phyloP scores from a whole-genome alignment of 2,888 invertebrate genomes.

The Arctia plantaginis region DNA sequence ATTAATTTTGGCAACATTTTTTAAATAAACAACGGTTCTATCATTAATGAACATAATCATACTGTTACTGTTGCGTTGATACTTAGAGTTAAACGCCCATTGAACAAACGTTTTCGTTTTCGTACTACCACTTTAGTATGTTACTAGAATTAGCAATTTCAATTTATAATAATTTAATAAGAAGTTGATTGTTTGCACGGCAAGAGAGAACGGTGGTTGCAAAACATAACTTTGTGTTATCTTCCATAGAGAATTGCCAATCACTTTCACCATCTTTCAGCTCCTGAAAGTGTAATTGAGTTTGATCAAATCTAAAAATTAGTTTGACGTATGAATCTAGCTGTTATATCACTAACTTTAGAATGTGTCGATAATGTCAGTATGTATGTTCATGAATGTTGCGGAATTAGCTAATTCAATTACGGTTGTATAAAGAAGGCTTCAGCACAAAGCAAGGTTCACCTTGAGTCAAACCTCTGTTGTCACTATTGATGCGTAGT shows the following conservation, averaged over 20 bases:
- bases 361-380: slow-evolving; percentile 58
- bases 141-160: slow-evolving; percentile 59
- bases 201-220: slow-evolving; percentile 69
- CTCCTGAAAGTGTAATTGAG: slow-evolving; percentile 58
- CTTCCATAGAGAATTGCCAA: slow-evolving; percentile 68
- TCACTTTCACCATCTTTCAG: slow-evolving; percentile 73
- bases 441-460: slow-evolving; percentile 49
- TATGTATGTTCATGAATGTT: slow-evolving; percentile 48
- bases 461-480: slow-evolving; percentile 49
- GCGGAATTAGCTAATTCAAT: slow-evolving; percentile 78
- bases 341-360: slow-evolving; percentile 59
- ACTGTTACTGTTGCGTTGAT: slow-evolving; percentile 49
- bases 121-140: slow-evolving; percentile 1
- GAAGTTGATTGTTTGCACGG: slow-evolving; percentile 68
- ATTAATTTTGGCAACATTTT: slow-evolving; percentile 37
- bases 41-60: slow-evolving; percentile 24
- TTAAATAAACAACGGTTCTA: slow-evolving; percentile 21
- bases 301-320: slow-evolving; percentile 49
- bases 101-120: slow-evolving; percentile 55
- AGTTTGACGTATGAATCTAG: slow-evolving; percentile 39
- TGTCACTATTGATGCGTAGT: slow-evolving; percentile 39
- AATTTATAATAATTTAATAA: slow-evolving; percentile 70
- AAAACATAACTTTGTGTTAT: slow-evolving; percentile 70
- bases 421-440: slow-evolving; percentile 68
- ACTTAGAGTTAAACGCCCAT: slow-evolving; percentile 13